Evolutionary conservation across 2,888 invertebrate species (phyloP).

Genomic region (Heliconius charithonia): DNA sequence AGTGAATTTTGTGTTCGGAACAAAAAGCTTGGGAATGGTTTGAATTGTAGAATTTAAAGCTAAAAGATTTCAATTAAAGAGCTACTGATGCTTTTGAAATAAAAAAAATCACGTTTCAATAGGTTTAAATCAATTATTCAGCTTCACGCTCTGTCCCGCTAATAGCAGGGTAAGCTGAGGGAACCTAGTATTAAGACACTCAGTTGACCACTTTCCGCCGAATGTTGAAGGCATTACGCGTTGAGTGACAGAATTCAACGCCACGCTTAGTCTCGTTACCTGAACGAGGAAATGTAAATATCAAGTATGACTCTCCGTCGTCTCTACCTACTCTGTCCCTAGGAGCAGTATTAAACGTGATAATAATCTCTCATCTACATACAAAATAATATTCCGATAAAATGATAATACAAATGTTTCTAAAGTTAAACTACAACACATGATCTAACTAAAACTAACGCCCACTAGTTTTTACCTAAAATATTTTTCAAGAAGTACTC

Average conservation of each 20-base stretch:
- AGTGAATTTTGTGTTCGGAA: conserved; percentile 20
- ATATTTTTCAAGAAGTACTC: neutral
- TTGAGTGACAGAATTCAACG: no score
- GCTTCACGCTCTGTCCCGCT: neutral
- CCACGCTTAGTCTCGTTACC: no score
- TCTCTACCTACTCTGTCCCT: neutral
- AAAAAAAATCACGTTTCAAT: neutral
- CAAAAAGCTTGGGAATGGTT: neutral
- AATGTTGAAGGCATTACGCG: no score
- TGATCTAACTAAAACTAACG: no score
- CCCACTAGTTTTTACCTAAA: neutral
- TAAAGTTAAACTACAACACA: neutral
- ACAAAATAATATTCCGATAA: no score
- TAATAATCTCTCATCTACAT: neutral
- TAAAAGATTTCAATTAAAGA: conserved; percentile 9
- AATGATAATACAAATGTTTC: neutral
- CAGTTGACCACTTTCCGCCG: neutral
- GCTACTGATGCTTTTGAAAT: neutral
- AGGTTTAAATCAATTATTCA: neutral
- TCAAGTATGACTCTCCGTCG: no score
- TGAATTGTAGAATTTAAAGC: conserved; percentile 6
- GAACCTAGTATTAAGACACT: neutral
- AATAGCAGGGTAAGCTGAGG: neutral
- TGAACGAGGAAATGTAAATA: no score
- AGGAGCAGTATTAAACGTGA: neutral